Conservation (phyloP, 2,888 invertebrate genomes). For the Eupsilia transversa region DNA sequence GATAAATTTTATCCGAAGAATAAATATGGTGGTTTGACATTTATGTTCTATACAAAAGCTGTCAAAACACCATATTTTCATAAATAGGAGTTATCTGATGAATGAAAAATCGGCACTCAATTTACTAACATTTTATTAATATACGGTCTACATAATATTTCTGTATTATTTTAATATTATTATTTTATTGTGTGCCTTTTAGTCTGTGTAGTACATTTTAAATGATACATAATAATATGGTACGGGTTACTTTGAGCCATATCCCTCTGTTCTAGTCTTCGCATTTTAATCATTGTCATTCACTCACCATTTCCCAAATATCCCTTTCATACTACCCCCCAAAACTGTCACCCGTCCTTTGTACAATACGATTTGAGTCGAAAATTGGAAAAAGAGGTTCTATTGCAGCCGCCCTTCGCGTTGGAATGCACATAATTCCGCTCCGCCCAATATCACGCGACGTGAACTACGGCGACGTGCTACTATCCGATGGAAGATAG, state of each 20-base stretch:
- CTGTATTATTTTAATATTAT: too few relatives aligned
- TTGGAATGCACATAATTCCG: slow-evolving; percentile 81
- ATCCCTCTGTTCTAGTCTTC: background rate
- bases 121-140: too few relatives aligned
- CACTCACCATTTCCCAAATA: slow-evolving; percentile 18
- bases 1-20: background rate
- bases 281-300: slow-evolving; percentile 1
- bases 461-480: slow-evolving; percentile 75
- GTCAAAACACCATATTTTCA: too few relatives aligned
- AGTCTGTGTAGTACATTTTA: too few relatives aligned
- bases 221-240: background rate
- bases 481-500: slow-evolving; percentile 59
- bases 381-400: slow-evolving; percentile 55
- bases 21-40: background rate
- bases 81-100: background rate
- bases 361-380: slow-evolving; percentile 47
- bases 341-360: slow-evolving; percentile 45
- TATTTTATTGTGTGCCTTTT: too few relatives aligned
- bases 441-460: slow-evolving; percentile 77
- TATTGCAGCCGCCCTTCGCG: slow-evolving; percentile 69
- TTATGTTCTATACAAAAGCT: too few relatives aligned
- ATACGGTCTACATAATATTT: too few relatives aligned
- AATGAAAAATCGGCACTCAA: background rate
- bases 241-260: background rate
- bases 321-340: slow-evolving; percentile 18